phyloP scores from a whole-genome alignment of 2,797 vertebrate genomes.

The Hoplostethus mediterraneus region DNA sequence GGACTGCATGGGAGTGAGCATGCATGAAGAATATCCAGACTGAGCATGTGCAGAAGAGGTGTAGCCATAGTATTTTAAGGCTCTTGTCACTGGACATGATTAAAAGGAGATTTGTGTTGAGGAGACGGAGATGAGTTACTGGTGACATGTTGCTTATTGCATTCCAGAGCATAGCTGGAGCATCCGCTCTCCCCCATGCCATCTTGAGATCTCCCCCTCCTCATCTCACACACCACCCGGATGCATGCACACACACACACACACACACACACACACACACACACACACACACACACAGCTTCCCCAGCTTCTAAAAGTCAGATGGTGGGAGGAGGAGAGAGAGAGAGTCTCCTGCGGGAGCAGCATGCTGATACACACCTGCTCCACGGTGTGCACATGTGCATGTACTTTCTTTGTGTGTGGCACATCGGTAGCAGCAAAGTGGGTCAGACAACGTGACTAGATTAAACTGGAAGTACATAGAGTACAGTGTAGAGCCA shows the following conservation, averaged over 20 bases:
- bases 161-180: constrained; percentile 26
- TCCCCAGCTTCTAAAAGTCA: constrained; percentile 50
- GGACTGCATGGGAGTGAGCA: neutral
- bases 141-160: constrained; percentile 29
- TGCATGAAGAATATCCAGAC: neutral
- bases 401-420: constrained; percentile 26
- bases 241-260: constrained; percentile 33
- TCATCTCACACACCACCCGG: constrained; percentile 18
- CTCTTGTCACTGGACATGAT: constrained; percentile 5
- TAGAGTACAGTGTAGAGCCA: constrained; percentile 34
- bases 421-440: constrained; percentile 59
- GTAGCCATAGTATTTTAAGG: neutral
- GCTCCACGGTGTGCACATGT: constrained; percentile 51
- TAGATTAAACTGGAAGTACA: constrained; percentile 46
- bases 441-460: constrained; percentile 64
- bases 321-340: constrained; percentile 59
- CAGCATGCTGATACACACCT: constrained; percentile 68
- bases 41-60: neutral
- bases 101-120: constrained; percentile 33
- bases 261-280: constrained; percentile 10
- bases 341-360: constrained; percentile 42
- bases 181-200: constrained; percentile 20
- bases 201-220: constrained; percentile 39
- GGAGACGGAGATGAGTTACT: constrained; percentile 43
- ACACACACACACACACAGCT: constrained; percentile 16